Evolutionary conservation across 2,797 vertebrate genomes (phyloP).

Genomic region (Pseudomugil gertrudae): DNA sequence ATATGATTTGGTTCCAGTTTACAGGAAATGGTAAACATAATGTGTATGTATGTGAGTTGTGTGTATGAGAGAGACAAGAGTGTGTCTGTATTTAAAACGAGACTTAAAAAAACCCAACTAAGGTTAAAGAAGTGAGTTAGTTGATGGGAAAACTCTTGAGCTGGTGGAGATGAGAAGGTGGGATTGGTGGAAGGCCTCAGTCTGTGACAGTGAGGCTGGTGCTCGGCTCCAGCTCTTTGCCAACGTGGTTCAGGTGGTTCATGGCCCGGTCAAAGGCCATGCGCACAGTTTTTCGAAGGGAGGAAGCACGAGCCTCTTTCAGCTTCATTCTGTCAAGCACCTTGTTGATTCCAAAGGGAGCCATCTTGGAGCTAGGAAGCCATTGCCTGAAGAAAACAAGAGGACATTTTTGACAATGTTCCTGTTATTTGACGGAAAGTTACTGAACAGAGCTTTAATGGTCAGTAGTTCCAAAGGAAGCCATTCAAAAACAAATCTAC

Average conservation of each 20-base stretch:
- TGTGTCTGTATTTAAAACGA: slow-evolving; percentile 11
- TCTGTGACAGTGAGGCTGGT: slow-evolving; percentile 81
- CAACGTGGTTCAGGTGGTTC: slow-evolving; percentile 86
- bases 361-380: slow-evolving; percentile 98
- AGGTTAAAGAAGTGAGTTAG: slow-evolving; percentile 31
- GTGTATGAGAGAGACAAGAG: slow-evolving; percentile 41
- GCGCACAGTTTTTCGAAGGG: slow-evolving; percentile 90
- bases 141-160: slow-evolving; percentile 29
- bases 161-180: slow-evolving; percentile 22
- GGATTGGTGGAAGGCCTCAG: slow-evolving; percentile 65
- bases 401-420: not conserved
- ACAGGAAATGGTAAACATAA: slow-evolving; percentile 60
- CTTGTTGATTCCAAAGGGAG: slow-evolving; percentile 89
- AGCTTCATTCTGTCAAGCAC: slow-evolving; percentile 91
- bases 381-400: slow-evolving; percentile 87
- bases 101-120: not conserved
- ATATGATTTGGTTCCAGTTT: slow-evolving; percentile 51
- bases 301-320: slow-evolving; percentile 89
- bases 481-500: too few relatives aligned
- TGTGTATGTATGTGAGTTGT: slow-evolving; percentile 37
- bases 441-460: too few relatives aligned
- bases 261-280: slow-evolving; percentile 90
- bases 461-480: too few relatives aligned
- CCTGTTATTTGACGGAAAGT: not conserved
- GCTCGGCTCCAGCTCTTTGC: slow-evolving; percentile 78